Evolutionary conservation across 2,888 invertebrate species (phyloP).

Genomic region (Leptinotarsa rubiginosa): DNA sequence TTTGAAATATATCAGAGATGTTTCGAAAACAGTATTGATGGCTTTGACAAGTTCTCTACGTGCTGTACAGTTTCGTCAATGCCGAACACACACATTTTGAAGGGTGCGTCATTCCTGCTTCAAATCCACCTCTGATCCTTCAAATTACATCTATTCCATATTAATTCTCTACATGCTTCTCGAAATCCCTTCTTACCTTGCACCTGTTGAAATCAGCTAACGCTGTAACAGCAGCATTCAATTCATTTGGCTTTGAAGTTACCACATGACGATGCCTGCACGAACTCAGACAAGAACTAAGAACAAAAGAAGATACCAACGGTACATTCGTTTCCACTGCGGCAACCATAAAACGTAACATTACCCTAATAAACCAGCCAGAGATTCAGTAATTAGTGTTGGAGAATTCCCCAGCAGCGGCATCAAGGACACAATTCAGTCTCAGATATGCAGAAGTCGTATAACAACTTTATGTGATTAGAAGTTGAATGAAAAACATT

Average conservation of each 20-base stretch:
- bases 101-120: no score
- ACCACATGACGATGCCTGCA: slow-evolving; percentile 5
- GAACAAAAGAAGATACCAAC: slow-evolving; percentile 13
- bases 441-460: slow-evolving; percentile 15
- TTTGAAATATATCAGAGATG: no score
- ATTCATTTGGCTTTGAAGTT: background rate
- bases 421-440: slow-evolving; percentile 27
- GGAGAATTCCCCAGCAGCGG: slow-evolving; percentile 30
- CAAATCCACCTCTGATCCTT: no score
- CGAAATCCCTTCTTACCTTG: background rate
- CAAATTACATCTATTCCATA: background rate
- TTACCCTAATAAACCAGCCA: slow-evolving; percentile 37
- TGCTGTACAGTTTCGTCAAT: no score
- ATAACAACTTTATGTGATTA: slow-evolving; percentile 18
- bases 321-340: slow-evolving; percentile 20
- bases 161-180: background rate
- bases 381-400: slow-evolving; percentile 33
- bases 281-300: slow-evolving; percentile 37
- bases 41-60: no score
- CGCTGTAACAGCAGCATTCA: background rate
- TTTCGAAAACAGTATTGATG: no score
- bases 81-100: no score
- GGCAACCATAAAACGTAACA: slow-evolving; percentile 32
- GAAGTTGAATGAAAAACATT: slow-evolving; percentile 8
- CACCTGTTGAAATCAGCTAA: background rate